These are phyloP conservation scores for Bucco capensis DNA, from an alignment of 2,113 vertebrate genomes.

Conservation along the genomic window DNA sequence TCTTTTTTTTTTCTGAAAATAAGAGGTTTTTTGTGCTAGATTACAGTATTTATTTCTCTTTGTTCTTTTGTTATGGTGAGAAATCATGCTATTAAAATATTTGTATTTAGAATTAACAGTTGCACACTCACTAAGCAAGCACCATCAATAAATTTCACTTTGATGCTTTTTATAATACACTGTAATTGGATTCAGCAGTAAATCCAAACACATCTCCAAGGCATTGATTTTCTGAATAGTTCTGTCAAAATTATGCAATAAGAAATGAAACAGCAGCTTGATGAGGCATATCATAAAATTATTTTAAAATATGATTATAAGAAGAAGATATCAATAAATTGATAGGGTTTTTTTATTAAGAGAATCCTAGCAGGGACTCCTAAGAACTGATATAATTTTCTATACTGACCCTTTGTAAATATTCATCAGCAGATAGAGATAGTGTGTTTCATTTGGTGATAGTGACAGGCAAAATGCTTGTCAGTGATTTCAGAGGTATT, in stretches of 20 bases:
- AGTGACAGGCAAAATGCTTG: neutral
- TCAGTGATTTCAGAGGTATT: neutral
- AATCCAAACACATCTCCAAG: constrained; percentile 69
- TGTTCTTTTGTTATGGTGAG: constrained; percentile 46
- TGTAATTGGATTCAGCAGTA: constrained; percentile 74
- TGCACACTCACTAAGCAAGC: constrained; percentile 61
- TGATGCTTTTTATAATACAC: constrained; percentile 71
- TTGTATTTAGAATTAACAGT: constrained; percentile 71
- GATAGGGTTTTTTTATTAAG: constrained; percentile 40
- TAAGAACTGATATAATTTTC: neutral
- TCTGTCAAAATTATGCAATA: constrained; percentile 66
- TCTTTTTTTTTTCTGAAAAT: constrained; percentile 5
- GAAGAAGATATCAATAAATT: constrained; percentile 31
- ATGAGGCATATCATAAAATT: constrained; percentile 50
- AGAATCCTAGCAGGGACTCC: neutral
- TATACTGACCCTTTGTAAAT: neutral
- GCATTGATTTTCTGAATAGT: constrained; percentile 67
- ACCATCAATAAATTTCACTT: constrained; percentile 72
- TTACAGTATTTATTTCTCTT: constrained; percentile 34
- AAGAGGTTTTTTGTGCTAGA: constrained; percentile 14
- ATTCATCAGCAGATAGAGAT: neutral
- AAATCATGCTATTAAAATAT: constrained; percentile 63
- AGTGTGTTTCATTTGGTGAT: neutral
- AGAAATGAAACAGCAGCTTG: constrained; percentile 65
- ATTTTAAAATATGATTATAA: constrained; percentile 58